Conservation (phyloP, 2,888 invertebrate species). For the Torymus texanus region DNA sequence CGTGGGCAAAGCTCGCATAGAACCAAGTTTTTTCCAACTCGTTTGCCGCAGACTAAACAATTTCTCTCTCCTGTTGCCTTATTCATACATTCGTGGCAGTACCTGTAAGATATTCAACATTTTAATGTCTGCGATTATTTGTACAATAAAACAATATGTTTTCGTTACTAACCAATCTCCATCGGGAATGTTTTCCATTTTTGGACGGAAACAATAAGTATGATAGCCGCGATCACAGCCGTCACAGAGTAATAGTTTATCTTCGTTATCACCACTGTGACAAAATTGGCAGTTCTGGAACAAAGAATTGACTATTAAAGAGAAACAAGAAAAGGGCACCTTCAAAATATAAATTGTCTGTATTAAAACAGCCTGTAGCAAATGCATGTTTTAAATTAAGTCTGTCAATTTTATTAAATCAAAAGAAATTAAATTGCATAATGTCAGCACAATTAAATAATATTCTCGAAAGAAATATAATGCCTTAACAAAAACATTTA, state of each 20-base stretch:
- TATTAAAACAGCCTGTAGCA: too few relatives aligned
- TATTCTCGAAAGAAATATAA: too few relatives aligned
- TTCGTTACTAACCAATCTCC: slow-evolving; percentile 90
- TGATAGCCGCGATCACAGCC: slow-evolving; percentile 99
- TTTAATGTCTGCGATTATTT: too few relatives aligned
- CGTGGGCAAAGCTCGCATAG: slow-evolving; percentile 93
- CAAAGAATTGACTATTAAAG: slow-evolving; percentile 49
- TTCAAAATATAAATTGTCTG: too few relatives aligned
- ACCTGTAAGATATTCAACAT: slow-evolving; percentile 78
- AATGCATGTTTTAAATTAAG: too few relatives aligned
- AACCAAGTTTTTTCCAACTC: slow-evolving; percentile 83
- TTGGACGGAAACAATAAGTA: slow-evolving; percentile 98
- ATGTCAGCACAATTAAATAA: too few relatives aligned
- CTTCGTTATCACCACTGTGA: slow-evolving; percentile 96
- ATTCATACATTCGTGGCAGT: slow-evolving; percentile 96
- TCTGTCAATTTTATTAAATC: too few relatives aligned
- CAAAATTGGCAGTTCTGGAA: slow-evolving; percentile 97
- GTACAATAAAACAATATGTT: not conserved
- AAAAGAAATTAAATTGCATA: too few relatives aligned
- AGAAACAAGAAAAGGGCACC: too few relatives aligned
- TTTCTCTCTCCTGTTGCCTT: slow-evolving; percentile 94
- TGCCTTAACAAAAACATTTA: too few relatives aligned
- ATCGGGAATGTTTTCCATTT: slow-evolving; percentile 96
- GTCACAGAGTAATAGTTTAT: slow-evolving; percentile 94
- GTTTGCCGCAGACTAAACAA: slow-evolving; percentile 94